These are phyloP conservation scores for Xanthorhoe spadicearia DNA, from an alignment of 2,888 invertebrate species.

Conservation along the genomic window DNA sequence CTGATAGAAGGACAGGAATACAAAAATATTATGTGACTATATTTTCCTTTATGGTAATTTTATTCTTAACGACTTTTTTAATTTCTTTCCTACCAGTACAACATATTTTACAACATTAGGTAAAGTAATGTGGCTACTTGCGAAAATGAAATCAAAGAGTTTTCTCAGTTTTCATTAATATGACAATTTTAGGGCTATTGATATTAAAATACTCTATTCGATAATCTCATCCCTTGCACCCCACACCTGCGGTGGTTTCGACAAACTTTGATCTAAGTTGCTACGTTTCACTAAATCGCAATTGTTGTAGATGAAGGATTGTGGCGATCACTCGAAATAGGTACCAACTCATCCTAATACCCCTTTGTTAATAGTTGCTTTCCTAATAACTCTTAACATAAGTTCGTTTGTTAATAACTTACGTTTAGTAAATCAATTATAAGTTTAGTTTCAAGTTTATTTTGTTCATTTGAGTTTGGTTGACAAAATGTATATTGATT, in stretches of 20 bases:
- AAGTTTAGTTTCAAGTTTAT: too few relatives aligned
- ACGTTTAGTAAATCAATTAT: neutral
- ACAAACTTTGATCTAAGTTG: slow-evolving; percentile 57
- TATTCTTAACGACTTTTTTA: too few relatives aligned
- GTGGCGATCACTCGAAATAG: slow-evolving; percentile 35
- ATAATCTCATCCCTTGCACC: slow-evolving; percentile 46
- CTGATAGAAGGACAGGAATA: too few relatives aligned
- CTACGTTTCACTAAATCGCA: slow-evolving; percentile 54
- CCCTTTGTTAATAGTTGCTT: neutral
- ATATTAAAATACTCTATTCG: neutral
- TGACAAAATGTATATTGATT: too few relatives aligned
- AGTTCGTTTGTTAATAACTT: neutral
- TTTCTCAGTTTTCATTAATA: too few relatives aligned
- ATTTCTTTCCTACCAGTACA: too few relatives aligned
- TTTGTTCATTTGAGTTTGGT: too few relatives aligned
- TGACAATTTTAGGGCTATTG: neutral
- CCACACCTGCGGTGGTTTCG: slow-evolving; percentile 47
- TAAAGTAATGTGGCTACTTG: too few relatives aligned
- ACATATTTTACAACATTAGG: too few relatives aligned
- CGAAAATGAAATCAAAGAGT: too few relatives aligned
- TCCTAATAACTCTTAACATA: neutral
- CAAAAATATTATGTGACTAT: too few relatives aligned
- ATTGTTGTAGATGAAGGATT: slow-evolving; percentile 59
- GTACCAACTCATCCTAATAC: slow-evolving; percentile 7
- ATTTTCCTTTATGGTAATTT: too few relatives aligned